Percentiles rank a stretch among this genome's conserved stretches.
Conservation (phyloP, 1,140 invertebrate genomes). For the Bombus fervidus region DNA sequence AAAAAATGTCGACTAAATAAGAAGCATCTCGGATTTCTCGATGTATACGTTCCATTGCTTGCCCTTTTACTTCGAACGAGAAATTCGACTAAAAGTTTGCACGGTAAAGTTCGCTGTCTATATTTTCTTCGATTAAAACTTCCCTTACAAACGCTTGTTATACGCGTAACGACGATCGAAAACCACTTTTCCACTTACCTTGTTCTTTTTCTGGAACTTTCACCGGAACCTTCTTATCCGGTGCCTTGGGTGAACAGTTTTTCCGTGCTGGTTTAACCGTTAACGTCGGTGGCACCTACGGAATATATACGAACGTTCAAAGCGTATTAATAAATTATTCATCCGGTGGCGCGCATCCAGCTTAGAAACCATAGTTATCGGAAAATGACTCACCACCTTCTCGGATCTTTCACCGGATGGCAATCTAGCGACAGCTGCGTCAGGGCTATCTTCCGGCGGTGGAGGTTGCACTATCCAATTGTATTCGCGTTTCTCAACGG, state of each 20-base stretch:
- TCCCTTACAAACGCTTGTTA: not conserved
- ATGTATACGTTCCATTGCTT: not conserved
- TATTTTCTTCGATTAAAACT: not conserved
- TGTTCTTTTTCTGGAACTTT: slow-evolving; percentile 79
- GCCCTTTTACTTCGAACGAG: not conserved
- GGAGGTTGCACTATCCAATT: slow-evolving; percentile 96
- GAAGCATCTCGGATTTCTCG: not conserved
- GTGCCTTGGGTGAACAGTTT: slow-evolving; percentile 85
- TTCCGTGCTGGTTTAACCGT: slow-evolving; percentile 84
- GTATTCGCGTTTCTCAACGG: slow-evolving; percentile 93
- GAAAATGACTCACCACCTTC: slow-evolving; percentile 85
- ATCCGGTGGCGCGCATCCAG: not conserved
- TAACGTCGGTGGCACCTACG: slow-evolving; percentile 84
- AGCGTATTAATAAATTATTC: not conserved
- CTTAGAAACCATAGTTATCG: not conserved
- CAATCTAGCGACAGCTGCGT: slow-evolving; percentile 89
- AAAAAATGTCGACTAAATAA: not conserved
- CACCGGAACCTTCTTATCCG: slow-evolving; percentile 79
- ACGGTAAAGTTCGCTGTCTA: not conserved
- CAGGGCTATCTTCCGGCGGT: slow-evolving; percentile 92
- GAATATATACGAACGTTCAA: slow-evolving; percentile 55
- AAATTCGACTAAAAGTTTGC: not conserved
- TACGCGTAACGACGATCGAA: no score
- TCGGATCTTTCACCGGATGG: slow-evolving; percentile 91
- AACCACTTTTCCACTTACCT: slow-evolving; percentile 70